Percentiles rank a stretch among this genome's conserved stretches.
Evolutionary conservation across 1,140 invertebrate species (phyloP).

Genomic region (Zaprionus ornatus): DNA sequence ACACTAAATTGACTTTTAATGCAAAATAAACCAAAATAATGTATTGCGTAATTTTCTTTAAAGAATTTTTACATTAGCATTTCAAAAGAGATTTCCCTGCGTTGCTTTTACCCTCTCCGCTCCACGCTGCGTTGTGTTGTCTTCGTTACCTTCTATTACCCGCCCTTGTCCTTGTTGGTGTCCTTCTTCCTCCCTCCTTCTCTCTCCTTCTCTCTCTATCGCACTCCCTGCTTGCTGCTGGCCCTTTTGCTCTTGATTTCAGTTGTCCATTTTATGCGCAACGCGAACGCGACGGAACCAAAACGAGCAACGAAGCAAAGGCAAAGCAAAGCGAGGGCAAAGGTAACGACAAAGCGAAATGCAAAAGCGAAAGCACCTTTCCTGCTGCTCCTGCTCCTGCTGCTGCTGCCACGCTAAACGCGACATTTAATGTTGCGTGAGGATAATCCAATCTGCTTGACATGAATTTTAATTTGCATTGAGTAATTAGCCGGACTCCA

Average conservation of each 20-base stretch:
- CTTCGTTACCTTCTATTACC: slow-evolving; percentile 29
- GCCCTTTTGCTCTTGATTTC: slow-evolving; percentile 24
- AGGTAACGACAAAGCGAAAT: slow-evolving; percentile 20
- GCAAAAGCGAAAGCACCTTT: slow-evolving; percentile 46
- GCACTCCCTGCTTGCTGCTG: background rate
- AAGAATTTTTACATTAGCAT: slow-evolving; percentile 82
- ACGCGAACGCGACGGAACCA: slow-evolving; percentile 12
- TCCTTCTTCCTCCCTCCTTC: background rate
- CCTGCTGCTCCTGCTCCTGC: slow-evolving; percentile 23
- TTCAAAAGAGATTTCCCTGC: slow-evolving; percentile 77
- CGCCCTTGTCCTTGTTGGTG: background rate
- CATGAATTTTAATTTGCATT: slow-evolving; percentile 82
- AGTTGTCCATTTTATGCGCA: slow-evolving; percentile 46
- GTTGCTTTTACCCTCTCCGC: slow-evolving; percentile 51
- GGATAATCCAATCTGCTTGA: slow-evolving; percentile 82
- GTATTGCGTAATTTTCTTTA: slow-evolving; percentile 82
- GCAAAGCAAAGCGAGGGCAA: background rate
- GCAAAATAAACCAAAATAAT: slow-evolving; percentile 82
- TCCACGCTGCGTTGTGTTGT: slow-evolving; percentile 18
- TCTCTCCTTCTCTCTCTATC: background rate
- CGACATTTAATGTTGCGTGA: slow-evolving; percentile 82
- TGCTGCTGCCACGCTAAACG: slow-evolving; percentile 56
- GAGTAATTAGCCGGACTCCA: slow-evolving; percentile 80
- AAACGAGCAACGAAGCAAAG: slow-evolving; percentile 14
- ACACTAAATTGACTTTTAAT: slow-evolving; percentile 82